Base-by-base conservation (phyloP, 1,140 invertebrate species). In the Protaetia brevitarsis region DNA sequence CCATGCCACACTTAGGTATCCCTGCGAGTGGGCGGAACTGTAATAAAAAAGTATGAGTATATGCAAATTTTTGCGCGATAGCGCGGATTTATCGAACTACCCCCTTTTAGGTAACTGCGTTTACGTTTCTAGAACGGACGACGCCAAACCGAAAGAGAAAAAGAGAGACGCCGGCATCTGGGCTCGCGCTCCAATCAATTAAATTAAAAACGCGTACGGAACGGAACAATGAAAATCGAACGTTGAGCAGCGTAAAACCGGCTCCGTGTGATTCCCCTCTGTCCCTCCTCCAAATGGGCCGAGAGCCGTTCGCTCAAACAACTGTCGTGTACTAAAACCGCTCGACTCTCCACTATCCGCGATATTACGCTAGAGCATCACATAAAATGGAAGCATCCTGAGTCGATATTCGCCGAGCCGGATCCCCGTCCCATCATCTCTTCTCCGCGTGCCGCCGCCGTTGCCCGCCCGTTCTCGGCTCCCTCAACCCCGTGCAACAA, bases 311-410 rank as follows among this genome's bases (percentile, higher is more conserved):
- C 72, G 74, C 71, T 76, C 73, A 76, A 76, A 76, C 74, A 76
- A 74, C 74, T 76, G 74, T 76, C 74, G 74, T 76, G 70, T 76
- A 71, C 71, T 72, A 69, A 74, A 73, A 71, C 69, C 70, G 69
- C 68, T 69, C 71, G 58, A 68, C 70, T 51, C 41, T 74, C 71
- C 67, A 72, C 72, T 73, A 71, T 72, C 68, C 66, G 68, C 66
- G 72, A 74, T 74, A 75, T 75, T 75, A 74, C 69, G 72, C 71
- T 68, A 71, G 41, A 51, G 71, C 72, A 74, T 74, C 72, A 71
- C 71, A 72, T 71, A 75, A 75, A 75, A 72, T 71, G 41, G 41
- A 66, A 68, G 64, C 65, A 69, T 73, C 70, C 70, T 68, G 70
- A 74, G 73, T 74, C 73, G 71, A 74, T 74, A 74, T 70, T 70